A percentile compares a stretch with the other conserved stretches of the same genome.
These are phyloP conservation scores for Acropora tenuis DNA, from an alignment of 64 coral and sea anemone species.

Conservation along the genomic window DNA sequence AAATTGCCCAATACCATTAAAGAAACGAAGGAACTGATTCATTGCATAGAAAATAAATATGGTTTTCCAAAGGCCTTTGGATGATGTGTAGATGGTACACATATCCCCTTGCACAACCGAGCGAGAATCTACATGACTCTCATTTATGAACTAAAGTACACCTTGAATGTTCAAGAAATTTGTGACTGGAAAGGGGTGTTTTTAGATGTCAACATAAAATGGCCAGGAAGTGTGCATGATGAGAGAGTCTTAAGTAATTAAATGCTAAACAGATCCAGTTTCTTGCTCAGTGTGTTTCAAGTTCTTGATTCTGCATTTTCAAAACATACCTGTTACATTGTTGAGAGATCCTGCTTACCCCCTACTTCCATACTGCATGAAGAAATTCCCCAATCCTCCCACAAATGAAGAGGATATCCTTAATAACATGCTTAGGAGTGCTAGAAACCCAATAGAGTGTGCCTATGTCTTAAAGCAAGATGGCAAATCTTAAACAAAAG, in stretches of 20 bases:
- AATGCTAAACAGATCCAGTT: neutral
- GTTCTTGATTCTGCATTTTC: neutral
- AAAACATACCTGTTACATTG: constrained; percentile 25
- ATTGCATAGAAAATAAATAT: neutral
- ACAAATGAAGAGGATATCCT: no score
- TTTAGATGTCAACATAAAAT: constrained; percentile 5
- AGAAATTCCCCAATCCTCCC: no score
- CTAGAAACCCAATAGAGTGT: constrained; percentile 30
- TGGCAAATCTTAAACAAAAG: neutral
- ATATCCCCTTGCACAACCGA: neutral
- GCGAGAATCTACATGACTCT: neutral
- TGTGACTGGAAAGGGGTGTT: constrained; percentile 44
- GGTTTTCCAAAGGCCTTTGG: no score
- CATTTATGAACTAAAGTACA: neutral
- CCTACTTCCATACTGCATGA: no score
- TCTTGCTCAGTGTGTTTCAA: neutral
- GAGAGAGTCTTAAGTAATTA: constrained; percentile 35
- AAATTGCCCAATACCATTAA: constrained; percentile 25
- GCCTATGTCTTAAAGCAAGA: no score
- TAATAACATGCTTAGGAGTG: constrained; percentile 30
- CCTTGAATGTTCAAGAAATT: constrained; percentile 29
- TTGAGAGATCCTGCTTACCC: constrained; percentile 28
- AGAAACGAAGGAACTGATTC: constrained; percentile 31
- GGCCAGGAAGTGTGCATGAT: constrained; percentile 6
- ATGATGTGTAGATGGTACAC: no score